Percentiles rank a stretch among this genome's conserved stretches.
These are phyloP conservation scores for Macrostomum lignano DNA, from an alignment of 1,140 invertebrate genomes.

Conservation along the genomic window DNA sequence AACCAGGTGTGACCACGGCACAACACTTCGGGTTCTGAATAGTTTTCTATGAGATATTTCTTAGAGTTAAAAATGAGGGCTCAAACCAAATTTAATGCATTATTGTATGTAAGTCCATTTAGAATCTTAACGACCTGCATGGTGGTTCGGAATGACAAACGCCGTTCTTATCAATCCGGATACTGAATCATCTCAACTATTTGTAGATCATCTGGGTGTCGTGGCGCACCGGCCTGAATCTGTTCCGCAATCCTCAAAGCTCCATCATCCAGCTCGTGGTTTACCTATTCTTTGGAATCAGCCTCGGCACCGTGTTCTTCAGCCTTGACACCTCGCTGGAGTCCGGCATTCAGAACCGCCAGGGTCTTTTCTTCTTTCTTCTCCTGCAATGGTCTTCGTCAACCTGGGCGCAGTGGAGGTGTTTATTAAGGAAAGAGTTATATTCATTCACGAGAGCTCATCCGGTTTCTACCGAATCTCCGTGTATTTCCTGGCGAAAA, in stretches of 20 bases:
- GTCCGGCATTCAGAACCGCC: conserved; percentile 16
- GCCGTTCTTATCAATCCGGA: no score
- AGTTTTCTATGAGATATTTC: no score
- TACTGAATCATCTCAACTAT: no score
- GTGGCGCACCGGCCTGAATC: conserved; percentile 14
- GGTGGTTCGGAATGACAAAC: no score
- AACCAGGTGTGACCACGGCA: no score
- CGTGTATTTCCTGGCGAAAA: conserved; percentile 7
- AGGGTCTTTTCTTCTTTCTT: conserved; percentile 4
- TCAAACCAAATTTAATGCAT: no score
- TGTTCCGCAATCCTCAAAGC: conserved; percentile 16
- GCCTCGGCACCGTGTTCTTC: conserved; percentile 21
- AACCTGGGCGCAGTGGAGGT: conserved; percentile 5
- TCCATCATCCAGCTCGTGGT: conserved; percentile 16
- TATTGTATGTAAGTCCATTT: no score
- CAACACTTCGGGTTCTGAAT: no score
- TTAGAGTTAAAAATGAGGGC: no score
- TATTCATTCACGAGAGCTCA: conserved; percentile 7
- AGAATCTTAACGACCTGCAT: no score
- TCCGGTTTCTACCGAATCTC: conserved; percentile 7
- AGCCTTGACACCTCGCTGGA: conserved; percentile 12
- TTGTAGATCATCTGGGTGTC: conserved; percentile 10
- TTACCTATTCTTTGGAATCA: conserved; percentile 15
- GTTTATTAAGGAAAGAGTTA: conserved; percentile 5
- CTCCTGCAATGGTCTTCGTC: conserved; percentile 6